Evolutionary conservation across 2,888 invertebrate species (phyloP).

Genomic region (Thelaira solivaga): DNA sequence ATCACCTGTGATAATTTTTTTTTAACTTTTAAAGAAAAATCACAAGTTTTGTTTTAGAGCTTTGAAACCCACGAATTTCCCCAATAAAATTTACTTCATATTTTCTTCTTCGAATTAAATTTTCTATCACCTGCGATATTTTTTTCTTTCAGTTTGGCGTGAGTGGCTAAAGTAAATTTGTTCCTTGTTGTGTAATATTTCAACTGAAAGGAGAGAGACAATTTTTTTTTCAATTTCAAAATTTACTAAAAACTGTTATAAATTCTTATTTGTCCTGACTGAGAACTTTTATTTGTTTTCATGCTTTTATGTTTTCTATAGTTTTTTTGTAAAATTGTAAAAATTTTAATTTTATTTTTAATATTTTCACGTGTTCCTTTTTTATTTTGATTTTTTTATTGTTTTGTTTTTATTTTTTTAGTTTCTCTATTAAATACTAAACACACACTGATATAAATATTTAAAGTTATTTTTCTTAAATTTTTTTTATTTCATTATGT

Average conservation of each 20-base stretch:
- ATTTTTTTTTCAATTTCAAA: too few species aligned
- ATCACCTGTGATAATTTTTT: too few species aligned
- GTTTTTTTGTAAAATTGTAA: conserved; percentile 51
- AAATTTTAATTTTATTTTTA: conserved; percentile 12
- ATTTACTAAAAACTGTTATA: conserved; percentile 28
- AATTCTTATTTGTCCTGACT: conserved; percentile 48
- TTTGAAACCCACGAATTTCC: too few species aligned
- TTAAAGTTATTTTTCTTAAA: conserved; percentile 23
- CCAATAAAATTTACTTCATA: too few species aligned
- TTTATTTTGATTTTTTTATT: not conserved
- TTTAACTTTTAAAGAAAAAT: too few species aligned
- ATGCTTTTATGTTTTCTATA: conserved; percentile 3
- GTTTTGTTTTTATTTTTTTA: not conserved
- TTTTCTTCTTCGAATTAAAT: too few species aligned
- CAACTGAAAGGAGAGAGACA: too few species aligned
- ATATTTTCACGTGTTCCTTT: not conserved
- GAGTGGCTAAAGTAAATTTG: too few species aligned
- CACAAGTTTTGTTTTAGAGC: too few species aligned
- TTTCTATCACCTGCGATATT: too few species aligned
- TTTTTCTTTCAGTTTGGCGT: too few species aligned
- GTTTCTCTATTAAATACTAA: conserved; percentile 35
- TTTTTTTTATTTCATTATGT: conserved; percentile 1
- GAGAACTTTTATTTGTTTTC: conserved; percentile 35
- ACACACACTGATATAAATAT: conserved; percentile 54
- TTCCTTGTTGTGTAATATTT: too few species aligned